Evolutionary conservation across 2,888 invertebrate genomes (phyloP), one percentile per base, ranked within the genome.

Genomic region (Nomada ferruginata): DNA sequence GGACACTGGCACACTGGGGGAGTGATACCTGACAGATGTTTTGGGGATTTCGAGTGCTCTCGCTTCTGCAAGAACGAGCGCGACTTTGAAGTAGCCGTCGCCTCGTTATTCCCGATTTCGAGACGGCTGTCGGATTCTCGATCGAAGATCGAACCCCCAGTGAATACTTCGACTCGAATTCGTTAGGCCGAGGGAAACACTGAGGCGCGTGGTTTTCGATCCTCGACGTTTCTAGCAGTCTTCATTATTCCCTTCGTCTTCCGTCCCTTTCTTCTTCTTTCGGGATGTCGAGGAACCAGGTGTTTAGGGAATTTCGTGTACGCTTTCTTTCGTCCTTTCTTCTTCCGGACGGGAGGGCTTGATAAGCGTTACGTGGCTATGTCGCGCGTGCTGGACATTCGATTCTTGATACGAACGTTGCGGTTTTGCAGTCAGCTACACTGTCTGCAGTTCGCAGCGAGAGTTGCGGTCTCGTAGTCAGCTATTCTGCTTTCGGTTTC

Each of bases 1-100:
- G 91, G 88, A 93, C 88, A 89, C 53, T 85, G 82, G 63, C 44
- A 71, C 80, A 69, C 79, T 76, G 76, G 88, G 86, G 91, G 92
- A 91, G 92, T 92, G 93, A 93, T 92, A 92, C 91, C 91, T 90
- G 92, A 92, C 79, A 71, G 79, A 61, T 73, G 73, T 73, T 73
- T 57, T 86, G 57, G 65, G 73, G 65, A 65, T 65, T 18, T 91
- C 86, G 82, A 89, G 90, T 89, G 88, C 87, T 85, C 85, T 89
- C 74, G 84, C 87, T 89, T 91, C 89, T 89, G 88, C 90, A 86
- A 90, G 88, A 89, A 85, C 92, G 93, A 86, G 26, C 57, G 87
- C 93, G 92, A 89, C 89, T 91, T 91, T 91, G 90, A 91, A 89
- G 89, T 90, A 89, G 88, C 90, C 91, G 89, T 87, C 84, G 74